Conservation (phyloP, 1,140 invertebrate species). For the Asobara japonica region DNA sequence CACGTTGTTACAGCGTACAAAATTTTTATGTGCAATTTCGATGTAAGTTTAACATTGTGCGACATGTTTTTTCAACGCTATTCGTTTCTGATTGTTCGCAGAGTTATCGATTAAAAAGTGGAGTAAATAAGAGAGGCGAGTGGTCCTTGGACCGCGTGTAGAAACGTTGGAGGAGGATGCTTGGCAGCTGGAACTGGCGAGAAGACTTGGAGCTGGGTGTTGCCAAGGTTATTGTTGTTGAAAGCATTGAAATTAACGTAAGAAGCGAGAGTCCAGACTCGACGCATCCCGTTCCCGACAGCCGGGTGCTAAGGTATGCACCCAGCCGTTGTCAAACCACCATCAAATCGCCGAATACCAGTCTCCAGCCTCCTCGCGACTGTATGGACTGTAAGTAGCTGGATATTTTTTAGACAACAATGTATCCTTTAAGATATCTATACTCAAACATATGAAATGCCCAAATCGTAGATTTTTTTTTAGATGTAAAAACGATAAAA, state of each 20-base stretch:
- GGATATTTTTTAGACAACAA: not conserved
- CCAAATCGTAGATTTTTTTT: too few relatives aligned
- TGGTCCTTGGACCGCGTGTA: conserved; percentile 51
- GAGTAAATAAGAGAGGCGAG: conserved; percentile 52
- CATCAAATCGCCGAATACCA: conserved; percentile 58
- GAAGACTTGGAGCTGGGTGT: conserved; percentile 63
- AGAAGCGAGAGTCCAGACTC: conserved; percentile 58
- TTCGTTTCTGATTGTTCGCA: not conserved
- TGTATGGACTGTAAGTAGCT: conserved; percentile 61
- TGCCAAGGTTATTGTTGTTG: conserved; percentile 44
- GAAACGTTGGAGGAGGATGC: conserved; percentile 62
- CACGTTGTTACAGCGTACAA: not conserved
- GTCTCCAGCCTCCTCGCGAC: conserved; percentile 59
- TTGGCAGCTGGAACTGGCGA: conserved; percentile 62
- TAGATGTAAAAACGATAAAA: too few relatives aligned
- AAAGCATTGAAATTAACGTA: conserved; percentile 43
- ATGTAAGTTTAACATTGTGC: not conserved
- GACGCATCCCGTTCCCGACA: conserved; percentile 63
- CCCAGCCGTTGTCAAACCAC: conserved; percentile 62
- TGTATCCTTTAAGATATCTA: not conserved
- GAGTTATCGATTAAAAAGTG: conserved; percentile 51
- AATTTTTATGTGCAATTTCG: not conserved
- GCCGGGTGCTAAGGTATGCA: conserved; percentile 66
- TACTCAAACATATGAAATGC: too few relatives aligned
- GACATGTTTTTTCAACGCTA: not conserved